Base-by-base conservation (phyloP, 2,797 vertebrate species). In the Typhlichthys eigenmanni region DNA sequence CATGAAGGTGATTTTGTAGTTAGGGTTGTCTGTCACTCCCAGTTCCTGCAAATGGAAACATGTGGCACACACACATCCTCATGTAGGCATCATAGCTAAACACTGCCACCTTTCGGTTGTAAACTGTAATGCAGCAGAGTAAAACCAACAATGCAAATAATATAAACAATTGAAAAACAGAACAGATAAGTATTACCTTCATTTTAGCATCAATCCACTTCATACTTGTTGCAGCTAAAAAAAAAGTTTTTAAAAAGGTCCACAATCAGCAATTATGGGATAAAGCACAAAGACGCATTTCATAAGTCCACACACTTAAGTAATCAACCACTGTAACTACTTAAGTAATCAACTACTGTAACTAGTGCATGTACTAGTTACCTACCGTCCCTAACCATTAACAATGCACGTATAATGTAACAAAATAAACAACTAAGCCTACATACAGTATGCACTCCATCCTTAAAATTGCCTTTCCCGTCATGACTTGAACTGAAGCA, bases 121-220 rank as follows among this genome's bases (percentile, higher is more conserved):
- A 47, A 47, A 11, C 9, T 14, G 56, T 47, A 81, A 11, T 32
- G 13, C 13, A 32, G 13, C 16, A 7, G 47, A 49, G 24, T 13
- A 63, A 32, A 32, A 16, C 0, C 16, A 1, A 50, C n/a, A 14
- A 61, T 29, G 60, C 1, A 55, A 55, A 2, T 5, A 51, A 54
- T 17, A 43, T 9, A 24, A 48, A 53, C 34, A 32, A 5, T 46
- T 13, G 17, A 10, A 50, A 2, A 55, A 58, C 6, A 62, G 2
- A 32, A 48, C 1, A 17, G 10, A 60, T 6, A 9, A 1, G 19
- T 87, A 89, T 88, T 92, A 96, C 98, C 91, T 99, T 99, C 96
- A 99, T 99, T 92, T 99, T 99, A 82, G 97, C 97, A 88, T 99
- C 98, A 86, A 99, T 99, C 98, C 98, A 99, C 90, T 99, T 99